These are phyloP conservation scores for Montipora cactus DNA, from an alignment of 64 coral and sea anemone species.

Conservation along the genomic window DNA sequence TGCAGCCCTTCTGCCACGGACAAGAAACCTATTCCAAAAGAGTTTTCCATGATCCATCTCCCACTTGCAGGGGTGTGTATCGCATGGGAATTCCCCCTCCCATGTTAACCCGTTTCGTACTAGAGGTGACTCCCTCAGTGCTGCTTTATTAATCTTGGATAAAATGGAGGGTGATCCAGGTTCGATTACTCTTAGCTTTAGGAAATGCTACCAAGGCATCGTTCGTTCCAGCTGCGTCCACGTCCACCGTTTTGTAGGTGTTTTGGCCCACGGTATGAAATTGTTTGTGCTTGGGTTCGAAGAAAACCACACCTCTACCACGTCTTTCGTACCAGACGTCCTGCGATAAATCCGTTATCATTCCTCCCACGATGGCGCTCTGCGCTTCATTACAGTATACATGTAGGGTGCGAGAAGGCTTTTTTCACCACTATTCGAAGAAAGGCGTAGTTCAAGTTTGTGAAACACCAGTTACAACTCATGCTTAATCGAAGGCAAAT, in stretches of 20 bases:
- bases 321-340: too few species aligned
- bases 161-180: slow-evolving; percentile 35
- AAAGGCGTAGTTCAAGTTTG: too few species aligned
- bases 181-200: not conserved
- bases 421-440: too few species aligned
- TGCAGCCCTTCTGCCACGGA: not conserved
- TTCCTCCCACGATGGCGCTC: too few species aligned
- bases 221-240: not conserved
- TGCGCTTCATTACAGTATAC: too few species aligned
- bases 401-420: too few species aligned
- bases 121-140: not conserved
- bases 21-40: not conserved
- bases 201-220: not conserved
- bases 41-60: slow-evolving; percentile 3
- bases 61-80: slow-evolving; percentile 16
- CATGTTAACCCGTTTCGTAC: not conserved
- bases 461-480: too few species aligned
- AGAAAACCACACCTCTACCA: too few species aligned
- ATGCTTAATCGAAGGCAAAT: too few species aligned
- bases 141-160: slow-evolving; percentile 16
- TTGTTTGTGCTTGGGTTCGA: too few species aligned
- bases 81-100: slow-evolving; percentile 26
- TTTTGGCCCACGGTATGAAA: too few species aligned
- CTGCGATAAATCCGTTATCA: too few species aligned
- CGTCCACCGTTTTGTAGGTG: slow-evolving; percentile 3